Evolutionary conservation across 2,888 invertebrate species (phyloP).

Genomic region (Antitype chi): DNA sequence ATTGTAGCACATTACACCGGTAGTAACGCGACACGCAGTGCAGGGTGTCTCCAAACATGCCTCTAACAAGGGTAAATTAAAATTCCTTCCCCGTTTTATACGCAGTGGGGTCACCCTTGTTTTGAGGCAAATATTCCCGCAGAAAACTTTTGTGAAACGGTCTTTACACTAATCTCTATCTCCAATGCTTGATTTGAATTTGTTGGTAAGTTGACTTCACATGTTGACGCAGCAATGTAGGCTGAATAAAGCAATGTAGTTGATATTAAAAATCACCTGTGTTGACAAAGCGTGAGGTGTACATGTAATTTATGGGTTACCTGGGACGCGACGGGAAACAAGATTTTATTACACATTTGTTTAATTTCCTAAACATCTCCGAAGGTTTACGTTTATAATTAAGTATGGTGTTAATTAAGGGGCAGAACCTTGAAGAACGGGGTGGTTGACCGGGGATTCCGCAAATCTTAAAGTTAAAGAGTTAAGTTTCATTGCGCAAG

Average conservation of each 20-base stretch:
- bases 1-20: slow-evolving; percentile 68
- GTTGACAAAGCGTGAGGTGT: slow-evolving; percentile 69
- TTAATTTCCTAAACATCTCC: slow-evolving; percentile 77
- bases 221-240: slow-evolving; percentile 32
- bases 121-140: slow-evolving; percentile 59
- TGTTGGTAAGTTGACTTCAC: no score
- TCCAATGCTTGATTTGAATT: slow-evolving; percentile 20
- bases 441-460: slow-evolving; percentile 31
- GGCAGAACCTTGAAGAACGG: slow-evolving; percentile 42
- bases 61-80: slow-evolving; percentile 87
- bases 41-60: slow-evolving; percentile 71
- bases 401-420: slow-evolving; percentile 71
- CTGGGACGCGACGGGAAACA: slow-evolving; percentile 71
- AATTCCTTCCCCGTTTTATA: slow-evolving; percentile 82
- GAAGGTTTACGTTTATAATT: slow-evolving; percentile 71
- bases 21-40: slow-evolving; percentile 64
- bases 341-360: slow-evolving; percentile 81
- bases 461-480: slow-evolving; percentile 50
- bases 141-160: slow-evolving; percentile 30
- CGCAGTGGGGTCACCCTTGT: slow-evolving; percentile 74
- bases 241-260: neutral
- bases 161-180: neutral
- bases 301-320: slow-evolving; percentile 76
- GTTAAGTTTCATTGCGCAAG: slow-evolving; percentile 32
- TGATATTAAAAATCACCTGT: slow-evolving; percentile 31